Evolutionary conservation across 1,140 invertebrate genomes (phyloP), one percentile per base, ranked within the genome.

Genomic region (Drosophila kanapiae): DNA sequence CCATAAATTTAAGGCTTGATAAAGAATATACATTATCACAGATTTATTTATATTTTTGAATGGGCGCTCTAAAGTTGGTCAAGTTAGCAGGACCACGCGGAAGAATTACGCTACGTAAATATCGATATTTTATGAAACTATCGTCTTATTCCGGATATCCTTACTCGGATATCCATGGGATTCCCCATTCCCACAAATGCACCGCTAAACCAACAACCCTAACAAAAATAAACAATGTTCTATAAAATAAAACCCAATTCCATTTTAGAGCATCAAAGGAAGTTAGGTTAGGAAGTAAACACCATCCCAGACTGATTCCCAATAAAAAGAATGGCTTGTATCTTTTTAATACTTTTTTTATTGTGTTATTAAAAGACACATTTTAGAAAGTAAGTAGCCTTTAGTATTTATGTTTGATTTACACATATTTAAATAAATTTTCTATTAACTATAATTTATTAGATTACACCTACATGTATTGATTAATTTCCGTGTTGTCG

Each of bases 381-480:
- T 65, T 69, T 69, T 69, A 69, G 65, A 69, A 69, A 69, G 65
- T 69, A 69, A 65, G 65, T 69, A 69, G 65, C 65, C 45, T 69
- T 69, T 67, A 69, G 60, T 69, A 69, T 53, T 68, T 70, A 67
- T 70, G 67, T 65, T 67, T 70, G 67, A 71, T 75, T 63, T 75
- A 76, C 69, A 74, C 69, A 63, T 74, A 62, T 75, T 56, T 57
- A 61, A 63, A 71, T 75, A 62, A 75, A 47, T 75, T 42, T 38
- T 65, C 59, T 76, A 40, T 53, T 75, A 75, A 75, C 60, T 76
- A 63, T 54, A 75, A 75, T 75, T 75, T 72, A 61, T 75, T 75
- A 75, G 68, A 72, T 75, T 75, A 75, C 69, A 75, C 48, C 71
- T 75, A 75, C 71, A 61, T 62, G 68, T 72, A 72, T 53, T 70